phyloP scores from a whole-genome alignment of 1,140 invertebrate species.

The Pseudomyrmex sp. region DNA sequence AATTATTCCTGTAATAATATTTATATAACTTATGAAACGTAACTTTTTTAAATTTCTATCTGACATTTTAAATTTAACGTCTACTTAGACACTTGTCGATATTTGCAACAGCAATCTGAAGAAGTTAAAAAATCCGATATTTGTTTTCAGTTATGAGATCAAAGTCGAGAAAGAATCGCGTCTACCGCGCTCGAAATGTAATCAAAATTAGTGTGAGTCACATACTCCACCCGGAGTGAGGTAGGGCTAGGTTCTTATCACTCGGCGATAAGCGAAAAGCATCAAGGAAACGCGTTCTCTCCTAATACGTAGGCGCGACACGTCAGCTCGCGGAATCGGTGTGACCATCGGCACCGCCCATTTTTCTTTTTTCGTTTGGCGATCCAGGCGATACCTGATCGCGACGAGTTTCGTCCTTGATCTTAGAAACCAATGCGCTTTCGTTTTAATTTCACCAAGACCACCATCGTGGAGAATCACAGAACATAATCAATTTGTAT shows the following conservation, averaged over 20 bases:
- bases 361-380: neutral
- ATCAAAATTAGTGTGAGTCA: slow-evolving; percentile 64
- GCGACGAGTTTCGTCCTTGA: slow-evolving; percentile 17
- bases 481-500: too few relatives aligned
- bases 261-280: slow-evolving; percentile 46
- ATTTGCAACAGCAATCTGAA: neutral
- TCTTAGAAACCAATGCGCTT: too few relatives aligned
- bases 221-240: neutral
- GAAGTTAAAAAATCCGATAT: neutral
- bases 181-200: slow-evolving; percentile 25
- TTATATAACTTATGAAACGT: neutral
- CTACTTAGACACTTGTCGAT: neutral
- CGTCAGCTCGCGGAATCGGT: neutral
- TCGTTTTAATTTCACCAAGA: neutral
- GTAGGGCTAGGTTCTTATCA: slow-evolving; percentile 52
- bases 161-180: slow-evolving; percentile 12
- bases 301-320: neutral
- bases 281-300: slow-evolving; percentile 36
- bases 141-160: slow-evolving; percentile 15
- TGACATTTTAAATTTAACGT: neutral
- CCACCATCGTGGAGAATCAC: neutral
- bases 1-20: neutral
- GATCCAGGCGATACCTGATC: slow-evolving; percentile 18
- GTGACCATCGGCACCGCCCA: slow-evolving; percentile 20
- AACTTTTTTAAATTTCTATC: neutral